Percentiles rank a stretch among this genome's conserved stretches.
These are phyloP conservation scores for Maniola jurtina DNA, from an alignment of 1,140 invertebrate species.

Conservation along the genomic window DNA sequence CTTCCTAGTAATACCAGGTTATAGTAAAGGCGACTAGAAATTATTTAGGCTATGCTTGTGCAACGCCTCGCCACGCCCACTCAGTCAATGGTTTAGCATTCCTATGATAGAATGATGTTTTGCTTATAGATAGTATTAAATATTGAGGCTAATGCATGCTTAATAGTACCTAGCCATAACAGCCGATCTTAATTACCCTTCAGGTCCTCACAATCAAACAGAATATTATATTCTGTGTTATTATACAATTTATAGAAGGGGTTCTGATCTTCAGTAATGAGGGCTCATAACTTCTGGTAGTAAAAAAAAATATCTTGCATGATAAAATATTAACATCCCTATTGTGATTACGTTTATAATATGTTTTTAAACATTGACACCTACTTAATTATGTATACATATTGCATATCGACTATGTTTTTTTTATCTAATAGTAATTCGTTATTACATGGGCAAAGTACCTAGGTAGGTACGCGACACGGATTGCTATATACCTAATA, in stretches of 20 bases:
- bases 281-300: too few relatives aligned
- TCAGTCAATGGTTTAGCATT: not conserved
- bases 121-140: not conserved
- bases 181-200: too few relatives aligned
- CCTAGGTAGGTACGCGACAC: too few relatives aligned
- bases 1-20: not conserved
- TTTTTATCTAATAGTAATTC: not conserved
- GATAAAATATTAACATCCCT: not conserved
- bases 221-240: too few relatives aligned
- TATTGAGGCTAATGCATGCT: too few relatives aligned
- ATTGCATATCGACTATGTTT: too few relatives aligned
- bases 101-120: not conserved
- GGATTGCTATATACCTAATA: not conserved
- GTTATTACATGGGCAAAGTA: not conserved
- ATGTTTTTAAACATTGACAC: not conserved
- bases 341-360: not conserved
- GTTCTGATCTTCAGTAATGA: too few relatives aligned
- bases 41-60: conserved; percentile 7
- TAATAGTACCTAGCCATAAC: too few relatives aligned
- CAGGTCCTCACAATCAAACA: too few relatives aligned
- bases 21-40: not conserved
- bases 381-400: too few relatives aligned
- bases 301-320: not conserved
- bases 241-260: too few relatives aligned
- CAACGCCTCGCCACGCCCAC: not conserved